Base-by-base conservation (phyloP, 1,140 invertebrate species). In the Cotesia vestalis region DNA sequence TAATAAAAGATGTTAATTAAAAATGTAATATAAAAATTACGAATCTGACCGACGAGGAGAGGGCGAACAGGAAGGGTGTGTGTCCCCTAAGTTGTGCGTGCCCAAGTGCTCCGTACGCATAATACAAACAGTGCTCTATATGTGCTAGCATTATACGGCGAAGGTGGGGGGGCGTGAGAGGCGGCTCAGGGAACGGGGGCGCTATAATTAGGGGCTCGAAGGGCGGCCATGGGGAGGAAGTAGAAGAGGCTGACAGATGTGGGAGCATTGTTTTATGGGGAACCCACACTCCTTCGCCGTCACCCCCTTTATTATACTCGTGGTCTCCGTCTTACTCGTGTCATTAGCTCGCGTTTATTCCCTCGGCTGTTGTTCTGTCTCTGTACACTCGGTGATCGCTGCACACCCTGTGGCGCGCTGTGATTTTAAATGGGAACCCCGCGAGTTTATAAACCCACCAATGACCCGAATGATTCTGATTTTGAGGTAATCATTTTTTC, bases 221-320 rank as follows among this genome's bases (percentile, higher is more conserved):
- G 81, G 83, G 83, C 75, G 76, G 62, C 53, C 66, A 78, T 79
- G 78, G 77, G 78, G 77, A 81, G 78, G 77, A 83, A 80, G 81
- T 80, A 85, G 81, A 87, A 87, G 85, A 86, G 86, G 82, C 86
- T 85, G 86, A 87, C 86, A 87, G 86, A 87, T 86, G 86, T 87
- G 86, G 86, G 86, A 87, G 84, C 86, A 87, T 87, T 87, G 86
- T 87, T 87, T 87, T 87, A 86, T 82, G 83, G 80, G 81, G 81
- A 80, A 80, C 81, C 78, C 72, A 73, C 71, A 73, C 79, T 73
- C 70, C 53, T 73, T 27, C 27, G 27, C 27, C 27, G 38, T 72
- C 55, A 55, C 53, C 66, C 52, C 62, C 46, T 72, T 63, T 74
- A 59, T 69, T 60, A 69, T 55, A 57, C 75, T 73, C 69, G 79